These are phyloP conservation scores for Lasioglossum calceatum DNA, from an alignment of 2,888 invertebrate genomes.

Conservation along the genomic window DNA sequence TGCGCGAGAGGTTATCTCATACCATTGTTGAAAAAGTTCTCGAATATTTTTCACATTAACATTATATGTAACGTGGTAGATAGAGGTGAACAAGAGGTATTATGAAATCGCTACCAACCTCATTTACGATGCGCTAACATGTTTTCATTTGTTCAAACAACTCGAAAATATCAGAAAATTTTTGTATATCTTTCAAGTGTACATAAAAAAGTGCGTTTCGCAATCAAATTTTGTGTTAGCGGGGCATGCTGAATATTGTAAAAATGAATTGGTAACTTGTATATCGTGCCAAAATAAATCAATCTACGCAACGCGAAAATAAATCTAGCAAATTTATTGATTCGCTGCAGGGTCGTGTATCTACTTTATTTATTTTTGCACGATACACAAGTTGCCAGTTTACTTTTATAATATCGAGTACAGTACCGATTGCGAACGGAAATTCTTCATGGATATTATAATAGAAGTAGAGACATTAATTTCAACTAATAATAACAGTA, in stretches of 20 bases:
- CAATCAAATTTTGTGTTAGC: neutral
- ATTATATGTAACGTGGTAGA: neutral
- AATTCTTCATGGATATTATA: neutral
- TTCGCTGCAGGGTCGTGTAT: neutral
- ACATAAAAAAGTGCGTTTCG: neutral
- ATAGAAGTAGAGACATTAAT: too few relatives aligned
- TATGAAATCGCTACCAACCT: neutral
- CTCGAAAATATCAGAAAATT: neutral
- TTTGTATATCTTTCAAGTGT: neutral
- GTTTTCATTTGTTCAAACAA: neutral
- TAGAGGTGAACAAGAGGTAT: too few relatives aligned
- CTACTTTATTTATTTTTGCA: neutral
- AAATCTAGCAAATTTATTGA: neutral
- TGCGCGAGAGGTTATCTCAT: neutral
- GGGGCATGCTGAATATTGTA: neutral
- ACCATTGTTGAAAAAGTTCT: neutral
- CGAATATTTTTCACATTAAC: neutral
- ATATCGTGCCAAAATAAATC: neutral
- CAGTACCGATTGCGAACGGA: neutral
- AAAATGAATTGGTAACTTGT: neutral
- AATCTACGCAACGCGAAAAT: neutral
- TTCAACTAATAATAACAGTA: too few relatives aligned
- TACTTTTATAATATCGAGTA: neutral
- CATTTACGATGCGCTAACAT: neutral
- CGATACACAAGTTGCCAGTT: neutral